Evolutionary conservation across 2,113 vertebrate genomes (phyloP).

Genomic region (Peromyscus californicus): DNA sequence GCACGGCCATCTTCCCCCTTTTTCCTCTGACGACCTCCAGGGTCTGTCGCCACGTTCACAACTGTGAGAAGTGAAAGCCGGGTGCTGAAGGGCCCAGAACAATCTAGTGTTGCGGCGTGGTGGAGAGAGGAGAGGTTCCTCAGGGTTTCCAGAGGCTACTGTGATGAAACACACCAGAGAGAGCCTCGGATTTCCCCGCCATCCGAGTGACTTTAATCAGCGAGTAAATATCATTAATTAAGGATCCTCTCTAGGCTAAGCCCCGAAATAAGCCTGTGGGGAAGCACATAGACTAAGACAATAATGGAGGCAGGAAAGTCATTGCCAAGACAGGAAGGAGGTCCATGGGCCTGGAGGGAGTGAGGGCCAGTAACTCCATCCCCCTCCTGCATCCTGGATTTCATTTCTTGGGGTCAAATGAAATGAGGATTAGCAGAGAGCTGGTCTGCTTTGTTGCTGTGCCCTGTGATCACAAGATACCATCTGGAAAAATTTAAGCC

Average conservation of each 20-base stretch:
- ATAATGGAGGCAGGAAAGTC: slow-evolving; percentile 56
- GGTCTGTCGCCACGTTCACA: neutral
- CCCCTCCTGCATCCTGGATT: neutral
- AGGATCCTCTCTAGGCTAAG: slow-evolving; percentile 46
- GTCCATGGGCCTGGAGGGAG: neutral
- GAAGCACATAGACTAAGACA: slow-evolving; percentile 60
- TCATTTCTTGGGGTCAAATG: neutral
- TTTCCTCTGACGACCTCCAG: neutral
- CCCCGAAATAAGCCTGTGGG: slow-evolving; percentile 58
- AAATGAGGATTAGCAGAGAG: slow-evolving; percentile 11
- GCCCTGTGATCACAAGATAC: neutral
- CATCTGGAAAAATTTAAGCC: slow-evolving; percentile 52
- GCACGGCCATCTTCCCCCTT: neutral
- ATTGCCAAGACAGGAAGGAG: neutral
- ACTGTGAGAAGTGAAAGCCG: neutral
- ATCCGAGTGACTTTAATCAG: slow-evolving; percentile 46
- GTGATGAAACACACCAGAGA: slow-evolving; percentile 52
- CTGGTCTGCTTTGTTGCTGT: neutral
- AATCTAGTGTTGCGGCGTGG: neutral
- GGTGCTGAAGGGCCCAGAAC: neutral
- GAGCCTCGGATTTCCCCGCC: slow-evolving; percentile 37
- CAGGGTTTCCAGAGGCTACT: slow-evolving; percentile 19
- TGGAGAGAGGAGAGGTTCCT: slow-evolving; percentile 17
- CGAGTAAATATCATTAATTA: slow-evolving; percentile 71
- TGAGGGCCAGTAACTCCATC: neutral